Evolutionary conservation across 1,140 invertebrate species (phyloP).

Genomic region (Drosophila willistoni): DNA sequence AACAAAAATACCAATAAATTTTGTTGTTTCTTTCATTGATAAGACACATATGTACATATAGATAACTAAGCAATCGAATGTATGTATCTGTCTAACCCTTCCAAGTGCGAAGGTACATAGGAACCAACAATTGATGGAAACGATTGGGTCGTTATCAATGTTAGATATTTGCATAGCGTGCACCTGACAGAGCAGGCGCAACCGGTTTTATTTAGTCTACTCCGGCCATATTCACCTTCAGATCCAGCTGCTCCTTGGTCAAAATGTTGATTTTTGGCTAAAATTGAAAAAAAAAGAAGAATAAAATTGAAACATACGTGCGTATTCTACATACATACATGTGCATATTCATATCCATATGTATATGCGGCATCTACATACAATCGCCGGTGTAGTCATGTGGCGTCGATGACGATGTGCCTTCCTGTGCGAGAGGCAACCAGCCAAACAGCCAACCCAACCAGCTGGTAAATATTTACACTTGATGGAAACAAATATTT

Average conservation of each 20-base stretch:
- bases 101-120: background rate
- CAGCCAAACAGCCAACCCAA: background rate
- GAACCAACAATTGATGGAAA: slow-evolving; percentile 10
- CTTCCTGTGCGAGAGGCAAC: slow-evolving; percentile 3
- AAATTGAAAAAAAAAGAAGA: background rate
- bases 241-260: slow-evolving; percentile 7
- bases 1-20: background rate
- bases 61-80: background rate
- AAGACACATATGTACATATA: background rate
- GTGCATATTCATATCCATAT: background rate
- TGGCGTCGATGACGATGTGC: background rate
- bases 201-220: slow-evolving; percentile 14
- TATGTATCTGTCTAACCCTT: background rate
- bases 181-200: slow-evolving; percentile 3
- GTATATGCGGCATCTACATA: background rate
- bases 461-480: slow-evolving; percentile 23
- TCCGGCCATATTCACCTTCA: background rate
- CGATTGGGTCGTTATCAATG: slow-evolving; percentile 15
- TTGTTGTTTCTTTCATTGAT: background rate
- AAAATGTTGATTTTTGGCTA: background rate
- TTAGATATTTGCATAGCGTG: slow-evolving; percentile 19
- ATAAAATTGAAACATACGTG: background rate
- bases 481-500: background rate
- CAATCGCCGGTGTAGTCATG: background rate
- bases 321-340: background rate